phyloP scores from a whole-genome alignment of 2,888 invertebrate species.

The Cosmia pyralina region DNA sequence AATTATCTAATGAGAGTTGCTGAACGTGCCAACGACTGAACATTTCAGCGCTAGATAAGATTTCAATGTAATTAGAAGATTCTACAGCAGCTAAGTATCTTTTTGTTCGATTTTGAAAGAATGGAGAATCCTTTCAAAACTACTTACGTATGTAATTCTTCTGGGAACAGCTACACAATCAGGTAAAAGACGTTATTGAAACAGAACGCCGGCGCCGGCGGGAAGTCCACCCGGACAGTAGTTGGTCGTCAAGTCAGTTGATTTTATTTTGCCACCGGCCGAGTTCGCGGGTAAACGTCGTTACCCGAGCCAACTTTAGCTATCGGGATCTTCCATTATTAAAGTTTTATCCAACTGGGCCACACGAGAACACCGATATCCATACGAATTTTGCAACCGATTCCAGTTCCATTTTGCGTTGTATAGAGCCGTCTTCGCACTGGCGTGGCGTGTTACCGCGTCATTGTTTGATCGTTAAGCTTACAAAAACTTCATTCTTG shows the following conservation, averaged over 20 bases:
- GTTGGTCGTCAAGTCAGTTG: conserved; percentile 71
- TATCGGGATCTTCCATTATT: conserved; percentile 82
- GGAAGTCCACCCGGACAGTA: conserved; percentile 51
- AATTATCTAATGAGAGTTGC: conserved; percentile 33
- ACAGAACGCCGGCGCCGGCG: conserved; percentile 42
- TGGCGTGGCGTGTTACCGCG: conserved; percentile 46
- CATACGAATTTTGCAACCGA: conserved; percentile 70
- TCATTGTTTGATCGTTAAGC: conserved; percentile 60
- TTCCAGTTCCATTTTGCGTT: conserved; percentile 60
- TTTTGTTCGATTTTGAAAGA: conserved; percentile 9
- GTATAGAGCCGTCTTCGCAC: conserved; percentile 51
- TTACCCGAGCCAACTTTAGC: conserved; percentile 77
- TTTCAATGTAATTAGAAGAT: conserved; percentile 33
- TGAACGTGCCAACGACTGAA: conserved; percentile 41
- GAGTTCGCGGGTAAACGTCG: conserved; percentile 77
- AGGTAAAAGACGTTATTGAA: conserved; percentile 55
- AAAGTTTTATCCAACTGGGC: conserved; percentile 82
- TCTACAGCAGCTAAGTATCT: conserved; percentile 1
- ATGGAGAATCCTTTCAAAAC: conserved; percentile 30
- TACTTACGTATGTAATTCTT: conserved; percentile 5
- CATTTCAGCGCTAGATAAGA: conserved; percentile 26
- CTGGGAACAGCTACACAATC: conserved; percentile 29
- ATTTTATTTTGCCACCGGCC: conserved; percentile 77
- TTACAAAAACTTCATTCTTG: conserved; percentile 49
- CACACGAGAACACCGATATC: conserved; percentile 72